Evolutionary conservation across 2,888 invertebrate species (phyloP), one percentile per base, ranked within the genome.

Genomic region (Beris morrisii): DNA sequence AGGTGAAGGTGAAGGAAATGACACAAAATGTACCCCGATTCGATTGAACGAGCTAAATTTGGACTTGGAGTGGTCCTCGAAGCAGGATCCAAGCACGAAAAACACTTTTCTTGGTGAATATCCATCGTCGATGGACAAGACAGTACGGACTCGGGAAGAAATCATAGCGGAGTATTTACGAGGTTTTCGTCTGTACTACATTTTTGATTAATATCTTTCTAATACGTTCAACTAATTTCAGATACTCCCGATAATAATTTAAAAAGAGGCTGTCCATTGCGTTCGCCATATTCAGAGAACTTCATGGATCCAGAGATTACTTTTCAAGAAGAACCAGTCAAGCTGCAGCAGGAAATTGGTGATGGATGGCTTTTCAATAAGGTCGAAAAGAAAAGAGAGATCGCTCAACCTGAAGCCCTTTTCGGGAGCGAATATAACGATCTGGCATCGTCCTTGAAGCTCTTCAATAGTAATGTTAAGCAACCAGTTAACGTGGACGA

Each of bases 21-120:
- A 64, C 4, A 64, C 69, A 0, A 63, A 71, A n/a, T 71, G 70
- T 59, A 67, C 70, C 28, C 70, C 71, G 15, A 56, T 71, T 46
- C 67, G 63, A 5, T 15, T 72, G 13, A 70, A 72, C 32, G 71
- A 70, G 15, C 63, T 72, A 64, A 67, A 66, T 4, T 70, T 71
- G 48, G 70, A 71, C 54, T 59, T 71, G 43, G 50, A 50, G 9
- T 61, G 52, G 61, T 28, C 58, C 15, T 30, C 58, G 31, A 6
- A 30, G 30, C 46, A 46, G 22, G n/a, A 48, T 46, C 46, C 46
- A 5, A 1, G 7, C 1, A 5, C 1, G 5, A 13, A 46, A n/a
- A 5, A 46, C 3, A 5, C 11, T 1, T 1, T 12, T 46, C 4
- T 3, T 15, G 1, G 46, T 6, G 38, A 38, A 5, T 5, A 46